A percentile compares a stretch with the other conserved stretches of the same genome.
phyloP scores from a whole-genome alignment of 2,797 vertebrate species.

The Sebastes glaucus region DNA sequence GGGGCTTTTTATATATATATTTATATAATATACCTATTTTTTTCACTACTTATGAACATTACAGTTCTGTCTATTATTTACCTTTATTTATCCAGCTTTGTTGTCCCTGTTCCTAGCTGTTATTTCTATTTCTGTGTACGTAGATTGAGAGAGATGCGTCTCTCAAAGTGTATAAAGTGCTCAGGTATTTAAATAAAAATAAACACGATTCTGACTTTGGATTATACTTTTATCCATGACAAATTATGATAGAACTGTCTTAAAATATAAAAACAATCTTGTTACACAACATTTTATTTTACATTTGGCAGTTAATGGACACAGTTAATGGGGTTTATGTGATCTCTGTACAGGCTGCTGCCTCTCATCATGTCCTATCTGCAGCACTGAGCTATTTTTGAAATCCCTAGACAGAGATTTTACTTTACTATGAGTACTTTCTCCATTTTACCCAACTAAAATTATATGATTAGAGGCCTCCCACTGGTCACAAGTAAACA shows the following conservation, averaged over 20 bases:
- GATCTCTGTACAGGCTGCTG: neutral
- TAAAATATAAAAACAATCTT: neutral
- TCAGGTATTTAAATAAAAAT: too few species aligned
- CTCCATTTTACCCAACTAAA: neutral
- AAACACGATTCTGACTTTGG: neutral
- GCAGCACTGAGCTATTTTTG: neutral
- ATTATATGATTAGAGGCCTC: neutral
- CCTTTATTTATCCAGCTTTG: too few species aligned
- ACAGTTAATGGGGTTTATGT: neutral
- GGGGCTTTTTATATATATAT: too few species aligned
- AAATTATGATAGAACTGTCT: neutral
- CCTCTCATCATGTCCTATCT: neutral
- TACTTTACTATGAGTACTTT: neutral
- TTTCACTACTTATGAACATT: too few species aligned
- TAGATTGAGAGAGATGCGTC: too few species aligned
- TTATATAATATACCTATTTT: too few species aligned
- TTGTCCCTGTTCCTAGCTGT: too few species aligned
- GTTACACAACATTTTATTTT: neutral
- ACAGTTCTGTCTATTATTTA: too few species aligned
- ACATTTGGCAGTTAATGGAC: neutral
- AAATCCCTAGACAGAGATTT: neutral
- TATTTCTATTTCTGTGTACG: too few species aligned
- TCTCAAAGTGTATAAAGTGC: too few species aligned
- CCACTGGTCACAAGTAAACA: neutral
- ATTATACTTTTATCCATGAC: neutral